Evolutionary conservation across 2,888 invertebrate species (phyloP).

Genomic region (Strigamia crassipes): DNA sequence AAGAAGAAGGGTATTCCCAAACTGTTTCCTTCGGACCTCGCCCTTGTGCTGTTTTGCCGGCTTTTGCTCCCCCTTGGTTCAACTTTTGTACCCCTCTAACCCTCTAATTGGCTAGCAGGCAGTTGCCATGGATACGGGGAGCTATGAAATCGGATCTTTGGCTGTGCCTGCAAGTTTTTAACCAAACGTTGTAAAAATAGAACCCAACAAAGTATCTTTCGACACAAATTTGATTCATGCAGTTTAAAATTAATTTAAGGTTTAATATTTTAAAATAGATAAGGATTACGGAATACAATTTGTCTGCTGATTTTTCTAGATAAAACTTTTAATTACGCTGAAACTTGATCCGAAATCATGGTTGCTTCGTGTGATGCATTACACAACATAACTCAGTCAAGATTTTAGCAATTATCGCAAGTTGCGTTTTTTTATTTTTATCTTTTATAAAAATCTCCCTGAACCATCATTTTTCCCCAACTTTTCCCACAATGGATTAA

Average conservation of each 20-base stretch:
- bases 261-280: no score
- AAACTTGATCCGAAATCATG: not conserved
- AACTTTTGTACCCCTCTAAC: conserved; percentile 42
- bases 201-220: not conserved
- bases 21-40: conserved; percentile 37
- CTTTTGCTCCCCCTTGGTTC: conserved; percentile 12
- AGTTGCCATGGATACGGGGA: conserved; percentile 33
- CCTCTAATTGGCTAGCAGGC: conserved; percentile 36
- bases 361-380: not conserved
- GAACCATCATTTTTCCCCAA: not conserved
- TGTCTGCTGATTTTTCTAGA: not conserved
- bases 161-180: not conserved
- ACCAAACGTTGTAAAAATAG: not conserved
- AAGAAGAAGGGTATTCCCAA: conserved; percentile 37
- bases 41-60: conserved; percentile 40
- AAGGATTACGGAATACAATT: not conserved
- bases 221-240: not conserved
- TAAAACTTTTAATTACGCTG: not conserved
- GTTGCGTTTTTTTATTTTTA: not conserved
- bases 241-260: no score
- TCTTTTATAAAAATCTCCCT: not conserved
- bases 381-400: conserved; percentile 2
- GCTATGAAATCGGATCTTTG: conserved; percentile 24
- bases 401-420: not conserved
- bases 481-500: no score